Evolutionary conservation across 23 tunicate species (phyloP).

Genomic region (Phallusia fumigata): DNA sequence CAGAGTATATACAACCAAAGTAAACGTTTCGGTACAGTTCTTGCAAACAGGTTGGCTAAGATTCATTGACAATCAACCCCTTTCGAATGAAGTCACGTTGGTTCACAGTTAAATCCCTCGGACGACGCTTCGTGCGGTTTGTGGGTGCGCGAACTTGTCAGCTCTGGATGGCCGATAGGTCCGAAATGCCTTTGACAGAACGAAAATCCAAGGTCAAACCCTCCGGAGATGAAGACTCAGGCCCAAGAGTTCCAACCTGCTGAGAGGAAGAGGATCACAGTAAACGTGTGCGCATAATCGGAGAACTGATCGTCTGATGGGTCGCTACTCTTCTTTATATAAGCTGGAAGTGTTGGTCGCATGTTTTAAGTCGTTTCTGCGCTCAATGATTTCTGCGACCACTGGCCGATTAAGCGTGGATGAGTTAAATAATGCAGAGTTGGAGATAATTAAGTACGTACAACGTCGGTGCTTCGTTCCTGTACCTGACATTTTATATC

Average conservation of each 20-base stretch:
- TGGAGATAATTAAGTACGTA: slow-evolving; percentile 7
- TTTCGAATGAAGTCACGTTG: slow-evolving; percentile 9
- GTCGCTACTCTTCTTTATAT: neutral
- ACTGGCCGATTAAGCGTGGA: neutral
- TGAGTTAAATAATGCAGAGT: slow-evolving; percentile 4
- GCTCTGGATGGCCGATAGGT: neutral
- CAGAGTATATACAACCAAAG: too few relatives aligned
- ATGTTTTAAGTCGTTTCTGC: slow-evolving; percentile 5
- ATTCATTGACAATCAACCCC: too few relatives aligned
- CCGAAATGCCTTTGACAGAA: neutral
- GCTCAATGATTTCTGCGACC: neutral
- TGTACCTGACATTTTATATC: neutral
- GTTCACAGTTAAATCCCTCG: neutral
- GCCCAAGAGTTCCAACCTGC: neutral
- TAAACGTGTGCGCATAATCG: neutral
- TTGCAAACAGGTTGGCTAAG: too few relatives aligned
- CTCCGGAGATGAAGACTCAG: neutral
- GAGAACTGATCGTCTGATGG: neutral
- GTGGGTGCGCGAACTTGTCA: neutral
- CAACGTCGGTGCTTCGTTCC: slow-evolving; percentile 8
- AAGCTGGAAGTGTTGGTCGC: neutral
- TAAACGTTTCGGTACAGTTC: too few relatives aligned
- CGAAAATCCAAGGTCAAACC: neutral
- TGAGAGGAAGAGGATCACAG: neutral
- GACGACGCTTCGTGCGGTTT: neutral